phyloP scores from a whole-genome alignment of 2,113 vertebrate species.

The Clarias magur region DNA sequence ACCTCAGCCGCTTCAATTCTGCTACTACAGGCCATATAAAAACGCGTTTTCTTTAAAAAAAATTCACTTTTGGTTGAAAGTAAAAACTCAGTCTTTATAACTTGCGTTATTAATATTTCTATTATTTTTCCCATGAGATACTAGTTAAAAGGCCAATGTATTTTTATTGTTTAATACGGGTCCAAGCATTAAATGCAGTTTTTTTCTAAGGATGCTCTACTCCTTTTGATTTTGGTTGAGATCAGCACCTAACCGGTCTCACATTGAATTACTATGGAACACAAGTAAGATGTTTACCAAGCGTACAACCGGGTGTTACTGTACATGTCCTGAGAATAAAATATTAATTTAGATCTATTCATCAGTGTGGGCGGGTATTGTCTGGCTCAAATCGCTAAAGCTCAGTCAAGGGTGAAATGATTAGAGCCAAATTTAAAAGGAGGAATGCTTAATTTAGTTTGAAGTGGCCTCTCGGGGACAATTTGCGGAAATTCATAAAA shows the following conservation, averaged over 20 bases:
- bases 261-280: background rate
- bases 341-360: background rate
- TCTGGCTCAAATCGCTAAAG: background rate
- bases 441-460: background rate
- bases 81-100: background rate
- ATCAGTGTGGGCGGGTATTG: background rate
- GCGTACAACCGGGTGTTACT: background rate
- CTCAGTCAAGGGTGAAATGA: constrained; percentile 11
- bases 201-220: background rate
- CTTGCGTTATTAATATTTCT: background rate
- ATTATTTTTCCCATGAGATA: background rate
- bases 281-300: background rate
- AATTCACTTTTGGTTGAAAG: background rate
- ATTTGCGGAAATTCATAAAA: background rate
- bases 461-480: background rate
- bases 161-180: background rate
- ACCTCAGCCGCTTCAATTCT: background rate
- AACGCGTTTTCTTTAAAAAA: background rate
- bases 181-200: background rate
- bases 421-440: constrained; percentile 1
- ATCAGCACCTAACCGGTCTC: background rate
- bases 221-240: background rate
- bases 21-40: too few relatives aligned
- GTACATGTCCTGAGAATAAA: background rate
- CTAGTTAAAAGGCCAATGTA: background rate